These are phyloP conservation scores for Hephaestus fuliginosus DNA, from an alignment of 2,797 vertebrate species.

Conservation along the genomic window DNA sequence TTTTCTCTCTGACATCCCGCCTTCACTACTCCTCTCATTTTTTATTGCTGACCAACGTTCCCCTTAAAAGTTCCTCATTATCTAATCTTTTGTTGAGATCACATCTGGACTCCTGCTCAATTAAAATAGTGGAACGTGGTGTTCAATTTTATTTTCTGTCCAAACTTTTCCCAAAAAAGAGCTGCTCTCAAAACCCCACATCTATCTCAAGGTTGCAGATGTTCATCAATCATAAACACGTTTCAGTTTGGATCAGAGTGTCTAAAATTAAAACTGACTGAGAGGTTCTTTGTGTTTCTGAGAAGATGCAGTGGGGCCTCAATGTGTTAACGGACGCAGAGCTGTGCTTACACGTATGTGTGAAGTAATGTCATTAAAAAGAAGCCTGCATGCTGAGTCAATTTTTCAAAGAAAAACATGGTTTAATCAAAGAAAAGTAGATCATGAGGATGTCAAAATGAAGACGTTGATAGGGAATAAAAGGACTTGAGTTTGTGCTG, in stretches of 20 bases:
- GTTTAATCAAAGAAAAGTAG: not conserved
- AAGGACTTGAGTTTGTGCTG: not conserved
- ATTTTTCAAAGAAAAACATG: not conserved
- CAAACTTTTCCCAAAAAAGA: not conserved
- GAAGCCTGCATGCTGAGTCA: fast-evolving
- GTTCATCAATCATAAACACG: constrained; percentile 12
- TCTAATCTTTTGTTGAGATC: constrained; percentile 22
- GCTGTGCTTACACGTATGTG: not conserved
- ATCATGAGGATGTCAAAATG: not conserved
- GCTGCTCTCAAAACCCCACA: not conserved
- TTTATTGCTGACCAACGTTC: not conserved
- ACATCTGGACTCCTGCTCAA: constrained; percentile 6
- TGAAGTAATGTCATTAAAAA: not conserved
- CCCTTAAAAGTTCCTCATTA: constrained; percentile 7
- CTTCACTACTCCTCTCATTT: not conserved
- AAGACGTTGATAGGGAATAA: not conserved
- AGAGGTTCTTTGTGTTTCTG: constrained; percentile 6
- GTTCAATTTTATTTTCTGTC: not conserved
- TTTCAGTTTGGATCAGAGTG: not conserved
- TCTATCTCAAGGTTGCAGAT: not conserved
- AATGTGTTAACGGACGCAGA: not conserved
- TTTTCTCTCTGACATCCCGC: not conserved
- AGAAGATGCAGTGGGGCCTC: not conserved
- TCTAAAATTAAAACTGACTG: constrained; percentile 2
- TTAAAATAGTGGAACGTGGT: constrained; percentile 10